Base-by-base conservation (phyloP, 2,113 vertebrate genomes). In the Helogale parvula region DNA sequence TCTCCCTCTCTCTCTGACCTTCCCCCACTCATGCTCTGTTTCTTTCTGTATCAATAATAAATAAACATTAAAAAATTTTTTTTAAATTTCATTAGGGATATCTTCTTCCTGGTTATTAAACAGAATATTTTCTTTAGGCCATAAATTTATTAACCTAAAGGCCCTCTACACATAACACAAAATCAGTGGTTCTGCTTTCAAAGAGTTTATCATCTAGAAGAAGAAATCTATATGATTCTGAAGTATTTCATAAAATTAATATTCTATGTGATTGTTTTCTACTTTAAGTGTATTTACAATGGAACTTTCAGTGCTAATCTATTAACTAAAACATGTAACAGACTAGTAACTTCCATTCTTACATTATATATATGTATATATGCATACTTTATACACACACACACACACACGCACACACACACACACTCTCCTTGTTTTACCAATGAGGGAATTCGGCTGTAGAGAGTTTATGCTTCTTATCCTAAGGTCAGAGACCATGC, bases 281-380 rank as follows among this genome's bases (percentile, higher is more conserved):
- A 84, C 57, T 77, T 88, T 86, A 92, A 71, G 38, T 92, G 71
- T 83, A 68, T 96, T 90, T 90, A 93, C 35, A 79, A 69, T 81
- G 54, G n/a, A n/a, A 76, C 11, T 69, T 31, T 41, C 6, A 94
- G 72, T 84, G 50, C 21, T 89, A 86, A 76, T 41, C 91, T 83
- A 83, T 50, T 74, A 90, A 60, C 68, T 86, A 82, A 98, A 83
- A 87, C 27, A 92, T 12, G 33, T 71, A 90, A 85, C 29, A 88
- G 23, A 85, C 14, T 31, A 74, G 41, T 71, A 45, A 54, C 25
- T 69, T 68, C 35, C n/a, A 50, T 54, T 74, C 85, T 25, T 54
- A 16, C 14, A 80, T 86, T 35, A 57, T 23, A 25, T 13, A 9
- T 23, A 83, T 35, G 71, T 35, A 81, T 21, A 33, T 12, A 15